Percentiles rank a stretch among this genome's conserved stretches.
These are phyloP conservation scores for Ia io DNA, from an alignment of 2,113 vertebrate species.

Conservation along the genomic window DNA sequence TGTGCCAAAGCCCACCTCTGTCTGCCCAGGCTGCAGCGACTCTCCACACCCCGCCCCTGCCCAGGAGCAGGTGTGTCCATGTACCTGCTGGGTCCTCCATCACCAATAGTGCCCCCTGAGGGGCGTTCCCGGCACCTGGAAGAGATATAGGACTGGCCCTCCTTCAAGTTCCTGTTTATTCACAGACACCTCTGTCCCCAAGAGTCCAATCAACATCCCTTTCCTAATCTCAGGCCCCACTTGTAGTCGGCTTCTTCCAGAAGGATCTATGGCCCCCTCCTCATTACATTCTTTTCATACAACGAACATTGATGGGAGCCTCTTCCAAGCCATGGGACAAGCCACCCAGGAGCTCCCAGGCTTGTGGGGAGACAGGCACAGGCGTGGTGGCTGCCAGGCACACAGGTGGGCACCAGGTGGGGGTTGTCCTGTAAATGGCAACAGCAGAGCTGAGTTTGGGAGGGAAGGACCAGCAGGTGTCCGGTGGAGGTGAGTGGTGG, in stretches of 20 bases:
- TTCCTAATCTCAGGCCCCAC: neutral
- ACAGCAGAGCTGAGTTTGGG: neutral
- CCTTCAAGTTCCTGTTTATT: neutral
- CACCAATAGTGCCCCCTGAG: neutral
- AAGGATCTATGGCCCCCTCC: neutral
- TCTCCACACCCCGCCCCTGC: fast-evolving
- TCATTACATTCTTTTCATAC: neutral
- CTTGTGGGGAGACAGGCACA: neutral
- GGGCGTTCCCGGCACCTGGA: neutral
- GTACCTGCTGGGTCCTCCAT: neutral
- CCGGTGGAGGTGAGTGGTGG: neutral
- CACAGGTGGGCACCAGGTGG: neutral
- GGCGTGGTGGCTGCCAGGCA: neutral
- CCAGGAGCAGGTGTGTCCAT: neutral
- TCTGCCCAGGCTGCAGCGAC: neutral
- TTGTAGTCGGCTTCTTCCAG: neutral
- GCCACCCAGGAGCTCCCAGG: neutral
- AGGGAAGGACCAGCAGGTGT: neutral
- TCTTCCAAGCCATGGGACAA: neutral
- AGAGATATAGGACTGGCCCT: neutral
- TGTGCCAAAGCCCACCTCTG: fast-evolving
- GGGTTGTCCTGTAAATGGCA: neutral
- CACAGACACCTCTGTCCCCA: neutral
- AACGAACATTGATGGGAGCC: neutral
- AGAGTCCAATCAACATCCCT: neutral